These are phyloP conservation scores for Drosophila meridionalis DNA, from an alignment of 2,888 invertebrate genomes.

Conservation along the genomic window DNA sequence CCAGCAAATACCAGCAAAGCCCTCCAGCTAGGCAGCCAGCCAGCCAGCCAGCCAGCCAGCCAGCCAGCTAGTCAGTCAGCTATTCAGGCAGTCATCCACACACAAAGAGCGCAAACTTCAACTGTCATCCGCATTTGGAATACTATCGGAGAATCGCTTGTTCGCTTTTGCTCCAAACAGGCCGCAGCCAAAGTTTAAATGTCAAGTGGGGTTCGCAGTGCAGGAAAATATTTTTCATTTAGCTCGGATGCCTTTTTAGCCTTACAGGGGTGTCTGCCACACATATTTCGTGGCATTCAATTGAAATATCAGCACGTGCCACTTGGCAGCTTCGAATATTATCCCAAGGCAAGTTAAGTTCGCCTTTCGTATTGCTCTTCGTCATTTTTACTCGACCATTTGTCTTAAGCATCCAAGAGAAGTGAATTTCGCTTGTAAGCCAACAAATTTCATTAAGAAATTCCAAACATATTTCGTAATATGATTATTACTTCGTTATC, in stretches of 20 bases:
- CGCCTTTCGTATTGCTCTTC: slow-evolving; percentile 21
- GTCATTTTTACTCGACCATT: slow-evolving; percentile 43
- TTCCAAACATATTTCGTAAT: slow-evolving; percentile 69
- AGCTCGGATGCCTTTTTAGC: slow-evolving; percentile 20
- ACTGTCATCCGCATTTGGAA: slow-evolving; percentile 62
- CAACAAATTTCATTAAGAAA: slow-evolving; percentile 77
- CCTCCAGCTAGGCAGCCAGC: slow-evolving; percentile 20
- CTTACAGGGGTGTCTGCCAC: slow-evolving; percentile 30
- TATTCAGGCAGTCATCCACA: slow-evolving; percentile 15
- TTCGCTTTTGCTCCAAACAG: slow-evolving; percentile 1
- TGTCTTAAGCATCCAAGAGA: slow-evolving; percentile 61
- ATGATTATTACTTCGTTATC: slow-evolving; percentile 35
- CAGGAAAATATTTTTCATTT: slow-evolving; percentile 58
- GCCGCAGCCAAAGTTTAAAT: slow-evolving; percentile 62
- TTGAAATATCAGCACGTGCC: slow-evolving; percentile 78
- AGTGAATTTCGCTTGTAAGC: slow-evolving; percentile 1
- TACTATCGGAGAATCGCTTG: slow-evolving; percentile 38
- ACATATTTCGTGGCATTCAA: slow-evolving; percentile 73
- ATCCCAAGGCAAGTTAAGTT: slow-evolving; percentile 19
- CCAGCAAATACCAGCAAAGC: slow-evolving; percentile 16
- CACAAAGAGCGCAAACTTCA: slow-evolving; percentile 32
- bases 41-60: not conserved
- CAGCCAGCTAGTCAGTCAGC: not conserved
- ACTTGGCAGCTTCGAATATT: slow-evolving; percentile 36
- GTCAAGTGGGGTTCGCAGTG: slow-evolving; percentile 59